Evolutionary conservation across 2,888 invertebrate genomes (phyloP).

Genomic region (Scelioninae gen. 2): DNA sequence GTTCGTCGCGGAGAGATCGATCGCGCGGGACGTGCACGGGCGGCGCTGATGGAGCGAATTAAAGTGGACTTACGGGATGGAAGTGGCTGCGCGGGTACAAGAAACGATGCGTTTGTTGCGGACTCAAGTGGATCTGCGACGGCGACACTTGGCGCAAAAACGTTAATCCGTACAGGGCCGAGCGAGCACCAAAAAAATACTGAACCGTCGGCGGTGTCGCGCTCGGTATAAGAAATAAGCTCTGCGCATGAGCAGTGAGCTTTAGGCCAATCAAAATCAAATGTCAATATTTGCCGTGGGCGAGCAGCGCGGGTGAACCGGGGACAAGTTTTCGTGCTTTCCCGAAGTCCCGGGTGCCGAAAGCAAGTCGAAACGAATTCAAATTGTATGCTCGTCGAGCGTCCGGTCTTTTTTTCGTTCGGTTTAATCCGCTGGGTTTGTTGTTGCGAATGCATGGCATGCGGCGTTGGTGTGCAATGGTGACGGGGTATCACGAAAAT

Average conservation of each 20-base stretch:
- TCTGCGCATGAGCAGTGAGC: slow-evolving; percentile 27
- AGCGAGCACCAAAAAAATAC: slow-evolving; percentile 41
- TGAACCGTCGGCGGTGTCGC: slow-evolving; percentile 2
- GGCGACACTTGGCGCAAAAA: slow-evolving; percentile 25
- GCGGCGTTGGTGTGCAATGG: too few species aligned
- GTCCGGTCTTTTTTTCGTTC: too few species aligned
- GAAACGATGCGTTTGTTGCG: slow-evolving; percentile 2
- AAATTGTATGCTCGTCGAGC: too few species aligned
- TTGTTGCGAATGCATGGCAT: too few species aligned
- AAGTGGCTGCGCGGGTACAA: slow-evolving; percentile 7
- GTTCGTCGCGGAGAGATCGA: slow-evolving; percentile 24
- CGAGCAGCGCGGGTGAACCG: too few species aligned
- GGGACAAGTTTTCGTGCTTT: too few species aligned
- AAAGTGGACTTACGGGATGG: slow-evolving; percentile 25
- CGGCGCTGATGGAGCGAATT: background rate
- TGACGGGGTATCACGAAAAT: too few species aligned
- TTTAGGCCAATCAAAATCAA: slow-evolving; percentile 42
- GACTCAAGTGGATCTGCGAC: slow-evolving; percentile 22
- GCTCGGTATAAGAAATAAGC: background rate
- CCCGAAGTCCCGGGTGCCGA: too few species aligned
- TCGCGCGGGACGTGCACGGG: slow-evolving; percentile 3
- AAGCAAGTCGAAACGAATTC: too few species aligned
- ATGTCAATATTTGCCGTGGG: slow-evolving; percentile 36
- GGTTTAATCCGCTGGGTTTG: too few species aligned
- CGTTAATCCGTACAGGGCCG: slow-evolving; percentile 7